Conservation (phyloP, 2,113 vertebrate species). For the Arenaria interpres region DNA sequence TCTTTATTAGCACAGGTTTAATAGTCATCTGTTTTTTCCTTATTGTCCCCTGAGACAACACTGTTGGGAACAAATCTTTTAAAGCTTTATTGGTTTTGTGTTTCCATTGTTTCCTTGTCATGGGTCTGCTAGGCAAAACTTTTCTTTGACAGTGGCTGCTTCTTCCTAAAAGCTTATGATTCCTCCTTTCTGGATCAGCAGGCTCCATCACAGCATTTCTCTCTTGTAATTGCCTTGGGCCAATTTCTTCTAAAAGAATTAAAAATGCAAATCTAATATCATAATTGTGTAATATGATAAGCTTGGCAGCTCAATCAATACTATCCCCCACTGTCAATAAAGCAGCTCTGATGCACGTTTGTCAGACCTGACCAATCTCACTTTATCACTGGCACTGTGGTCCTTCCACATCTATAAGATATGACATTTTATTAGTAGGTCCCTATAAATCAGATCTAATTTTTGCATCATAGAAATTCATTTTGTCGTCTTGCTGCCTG, state of each 20-base stretch:
- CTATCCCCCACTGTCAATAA: slow-evolving; percentile 74
- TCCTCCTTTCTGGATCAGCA: slow-evolving; percentile 53
- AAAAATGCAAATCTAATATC: slow-evolving; percentile 93
- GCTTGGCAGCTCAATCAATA: slow-evolving; percentile 85
- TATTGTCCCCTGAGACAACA: neutral
- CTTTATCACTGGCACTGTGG: slow-evolving; percentile 82
- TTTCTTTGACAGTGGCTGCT: slow-evolving; percentile 54
- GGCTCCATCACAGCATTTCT: slow-evolving; percentile 74
- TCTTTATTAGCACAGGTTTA: neutral
- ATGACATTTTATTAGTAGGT: slow-evolving; percentile 74
- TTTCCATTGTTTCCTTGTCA: slow-evolving; percentile 54
- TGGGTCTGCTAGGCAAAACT: slow-evolving; percentile 14
- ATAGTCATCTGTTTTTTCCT: neutral
- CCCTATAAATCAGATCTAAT: slow-evolving; percentile 73
- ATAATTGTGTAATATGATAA: slow-evolving; percentile 85
- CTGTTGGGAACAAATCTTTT: neutral
- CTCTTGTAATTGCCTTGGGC: slow-evolving; percentile 71
- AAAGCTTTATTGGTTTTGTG: neutral
- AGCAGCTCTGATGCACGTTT: slow-evolving; percentile 60
- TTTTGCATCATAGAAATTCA: slow-evolving; percentile 63
- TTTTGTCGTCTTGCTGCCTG: slow-evolving; percentile 50
- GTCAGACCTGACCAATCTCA: slow-evolving; percentile 80
- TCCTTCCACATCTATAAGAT: slow-evolving; percentile 69
- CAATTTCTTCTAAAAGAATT: slow-evolving; percentile 86
- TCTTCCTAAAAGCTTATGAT: slow-evolving; percentile 72